Evolutionary conservation across 92 coral and sea anemone genomes (phyloP), one percentile per base, ranked within the genome.

Genomic region (Ricordea florida): DNA sequence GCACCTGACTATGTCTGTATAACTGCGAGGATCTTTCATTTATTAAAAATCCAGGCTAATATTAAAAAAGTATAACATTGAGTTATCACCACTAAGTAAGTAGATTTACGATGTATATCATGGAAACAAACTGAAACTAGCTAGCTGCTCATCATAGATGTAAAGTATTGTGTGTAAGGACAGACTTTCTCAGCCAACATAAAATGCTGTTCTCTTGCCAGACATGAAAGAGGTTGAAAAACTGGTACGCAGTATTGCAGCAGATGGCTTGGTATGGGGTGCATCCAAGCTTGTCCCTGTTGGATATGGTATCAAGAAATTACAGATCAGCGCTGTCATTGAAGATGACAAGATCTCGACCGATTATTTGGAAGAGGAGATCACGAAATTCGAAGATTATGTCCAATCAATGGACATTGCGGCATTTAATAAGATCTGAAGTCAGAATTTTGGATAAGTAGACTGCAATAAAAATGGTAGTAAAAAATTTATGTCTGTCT

Each of bases 321-420:
- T 94, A 1, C 98, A 94, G 64, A 94, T 94, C 48, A 61, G 16
- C 69, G 81, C 87, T 42, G 93, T 94, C 49, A 81, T 94, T 15
- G 98, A 94, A 80, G 98, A 94, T 61, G 98, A 88, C 62, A 94
- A 94, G 62, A 80, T 92, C 69, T 77, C 90, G 57, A 88, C 98
- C 27, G 98, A 94, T 57, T 86, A 69, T 63, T 79, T 94, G 33
- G 94, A 92, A 53, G 98, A 94, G 34, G 74, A 79, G 58, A 94
- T 94, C 17, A 61, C 82, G 2, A 85, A 72, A 33, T 92, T 88
- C 44, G 98, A 92, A 38, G 98, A 94, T 27, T 37, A 15, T 13
- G 84, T 94, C 33, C 98, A 94, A 66, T 94, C 98, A 3, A 82
- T 94, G 76, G 98, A 94, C 66, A 56, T 94, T 25, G 98, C 97